Percentiles rank a stretch among this genome's conserved stretches.
Conservation (phyloP, 1,140 invertebrate species). For the Dysdera silvatica region DNA sequence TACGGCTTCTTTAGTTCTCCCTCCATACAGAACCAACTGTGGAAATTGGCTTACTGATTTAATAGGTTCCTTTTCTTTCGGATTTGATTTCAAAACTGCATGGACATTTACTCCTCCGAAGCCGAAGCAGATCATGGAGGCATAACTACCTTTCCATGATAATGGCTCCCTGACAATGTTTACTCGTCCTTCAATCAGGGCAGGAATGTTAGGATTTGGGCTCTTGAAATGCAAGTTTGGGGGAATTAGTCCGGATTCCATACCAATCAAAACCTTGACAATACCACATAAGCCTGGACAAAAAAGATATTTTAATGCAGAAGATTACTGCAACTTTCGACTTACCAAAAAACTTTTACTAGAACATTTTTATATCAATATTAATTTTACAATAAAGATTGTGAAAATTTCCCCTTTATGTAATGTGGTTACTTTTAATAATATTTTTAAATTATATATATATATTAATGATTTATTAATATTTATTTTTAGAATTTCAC, state of each 20-base stretch:
- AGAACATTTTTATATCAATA: too few relatives aligned
- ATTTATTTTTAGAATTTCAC: too few relatives aligned
- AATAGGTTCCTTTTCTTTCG: slow-evolving; percentile 46
- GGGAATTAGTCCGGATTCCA: slow-evolving; percentile 79
- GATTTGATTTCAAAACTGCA: slow-evolving; percentile 67
- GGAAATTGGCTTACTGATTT: slow-evolving; percentile 44
- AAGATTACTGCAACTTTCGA: too few relatives aligned
- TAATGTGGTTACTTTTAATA: too few relatives aligned
- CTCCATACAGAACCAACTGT: slow-evolving; percentile 67
- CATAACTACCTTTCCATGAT: slow-evolving; percentile 44
- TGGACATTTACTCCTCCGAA: slow-evolving; percentile 97
- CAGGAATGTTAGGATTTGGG: slow-evolving; percentile 83
- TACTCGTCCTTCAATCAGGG: slow-evolving; percentile 71
- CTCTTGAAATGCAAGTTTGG: slow-evolving; percentile 78
- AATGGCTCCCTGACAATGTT: slow-evolving; percentile 50
- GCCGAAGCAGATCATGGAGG: slow-evolving; percentile 90
- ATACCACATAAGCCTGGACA: slow-evolving; percentile 70
- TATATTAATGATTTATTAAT: too few relatives aligned
- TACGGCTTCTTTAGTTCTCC: slow-evolving; percentile 74
- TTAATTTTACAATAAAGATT: too few relatives aligned
- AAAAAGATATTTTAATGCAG: too few relatives aligned
- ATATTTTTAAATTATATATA: too few relatives aligned
- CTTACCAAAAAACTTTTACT: too few relatives aligned
- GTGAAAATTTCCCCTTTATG: too few relatives aligned
- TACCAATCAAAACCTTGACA: slow-evolving; percentile 79